A percentile compares a stretch with the other conserved stretches of the same genome.
These are phyloP conservation scores for Picathartes gymnocephalus DNA, from an alignment of 2,113 vertebrate genomes.

Conservation along the genomic window DNA sequence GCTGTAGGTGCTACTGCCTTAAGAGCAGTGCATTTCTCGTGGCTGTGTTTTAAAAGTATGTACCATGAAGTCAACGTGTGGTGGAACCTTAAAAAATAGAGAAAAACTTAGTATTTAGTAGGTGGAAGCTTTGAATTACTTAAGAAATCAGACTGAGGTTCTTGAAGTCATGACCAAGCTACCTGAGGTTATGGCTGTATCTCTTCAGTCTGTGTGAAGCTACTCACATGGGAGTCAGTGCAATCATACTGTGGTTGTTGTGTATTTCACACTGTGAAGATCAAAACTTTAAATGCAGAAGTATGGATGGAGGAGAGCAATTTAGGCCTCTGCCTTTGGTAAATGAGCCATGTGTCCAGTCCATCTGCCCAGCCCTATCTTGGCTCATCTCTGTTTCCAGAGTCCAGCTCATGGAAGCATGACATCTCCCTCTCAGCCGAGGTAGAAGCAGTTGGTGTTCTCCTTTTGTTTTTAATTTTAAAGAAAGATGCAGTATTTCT, in stretches of 20 bases:
- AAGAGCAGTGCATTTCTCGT: neutral
- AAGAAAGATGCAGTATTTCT: neutral
- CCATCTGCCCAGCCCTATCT: neutral
- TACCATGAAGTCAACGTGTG: neutral
- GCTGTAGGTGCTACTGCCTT: neutral
- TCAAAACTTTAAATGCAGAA: neutral
- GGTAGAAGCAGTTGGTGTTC: neutral
- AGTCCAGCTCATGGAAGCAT: neutral
- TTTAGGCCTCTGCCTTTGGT: neutral
- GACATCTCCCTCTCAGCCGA: neutral
- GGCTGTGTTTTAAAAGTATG: neutral
- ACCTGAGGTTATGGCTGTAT: neutral
- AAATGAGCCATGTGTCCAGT: neutral
- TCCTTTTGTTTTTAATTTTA: neutral
- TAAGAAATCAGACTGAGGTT: neutral
- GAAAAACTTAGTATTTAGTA: neutral
- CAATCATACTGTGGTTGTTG: neutral
- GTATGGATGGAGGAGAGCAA: neutral
- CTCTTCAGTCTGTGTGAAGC: neutral
- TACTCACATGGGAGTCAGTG: neutral
- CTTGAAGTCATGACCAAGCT: neutral
- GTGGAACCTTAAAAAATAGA: neutral
- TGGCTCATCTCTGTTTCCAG: neutral
- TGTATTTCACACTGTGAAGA: neutral
- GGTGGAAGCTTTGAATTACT: neutral